A percentile compares a stretch with the other conserved stretches of the same genome.
Evolutionary conservation across 2,113 vertebrate genomes (phyloP).

Genomic region (Asarcornis scutulata): DNA sequence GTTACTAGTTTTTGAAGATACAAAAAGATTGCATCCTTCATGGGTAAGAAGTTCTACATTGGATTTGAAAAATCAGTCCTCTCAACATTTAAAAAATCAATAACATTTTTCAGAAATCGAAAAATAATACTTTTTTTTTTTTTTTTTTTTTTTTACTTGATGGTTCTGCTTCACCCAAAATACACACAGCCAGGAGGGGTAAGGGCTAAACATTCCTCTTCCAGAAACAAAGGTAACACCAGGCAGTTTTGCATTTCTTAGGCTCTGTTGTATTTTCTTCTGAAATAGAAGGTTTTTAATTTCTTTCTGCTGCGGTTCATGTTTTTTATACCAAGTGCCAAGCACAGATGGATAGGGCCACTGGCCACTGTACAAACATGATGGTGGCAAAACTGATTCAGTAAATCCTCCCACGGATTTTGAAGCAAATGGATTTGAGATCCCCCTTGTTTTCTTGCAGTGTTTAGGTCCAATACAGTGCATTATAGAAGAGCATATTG

Average conservation of each 20-base stretch:
- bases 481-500: neutral
- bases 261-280: neutral
- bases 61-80: neutral
- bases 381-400: neutral
- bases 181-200: neutral
- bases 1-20: neutral
- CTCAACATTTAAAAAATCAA: neutral
- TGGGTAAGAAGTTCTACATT: neutral
- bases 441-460: neutral
- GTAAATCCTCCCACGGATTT: neutral
- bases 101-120: fast-evolving
- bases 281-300: neutral
- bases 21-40: neutral
- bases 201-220: neutral
- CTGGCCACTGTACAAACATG: neutral
- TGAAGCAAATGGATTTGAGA: neutral
- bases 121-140: neutral
- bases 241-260: neutral
- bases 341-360: neutral
- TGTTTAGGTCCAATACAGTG: neutral
- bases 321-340: neutral
- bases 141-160: neutral
- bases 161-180: neutral
- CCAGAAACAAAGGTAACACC: neutral
- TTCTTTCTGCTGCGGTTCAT: neutral